Evolutionary conservation across 1,140 invertebrate species (phyloP), one percentile per base, ranked within the genome.

Genomic region (Formica exsecta): DNA sequence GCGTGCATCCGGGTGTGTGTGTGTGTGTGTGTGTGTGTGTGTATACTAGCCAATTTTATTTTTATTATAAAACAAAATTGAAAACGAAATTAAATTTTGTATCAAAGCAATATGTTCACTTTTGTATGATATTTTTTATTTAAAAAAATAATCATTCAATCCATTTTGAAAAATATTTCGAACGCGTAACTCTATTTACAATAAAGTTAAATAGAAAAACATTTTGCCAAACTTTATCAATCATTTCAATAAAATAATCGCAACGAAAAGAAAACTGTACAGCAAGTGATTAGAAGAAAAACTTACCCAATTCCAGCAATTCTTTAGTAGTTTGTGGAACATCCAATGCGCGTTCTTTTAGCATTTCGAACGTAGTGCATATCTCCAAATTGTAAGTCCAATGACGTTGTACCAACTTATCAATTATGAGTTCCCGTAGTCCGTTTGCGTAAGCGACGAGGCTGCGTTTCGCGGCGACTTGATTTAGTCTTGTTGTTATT

Each of bases 311-410:
- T 62, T 97, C 97, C n/a, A 98, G 94, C 41, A 98, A 95, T 92
- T 98, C 96, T 88, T 96, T 96, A 0, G 97, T 97, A 38, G 96
- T 97, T 86, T 95, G 94, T 2, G 97, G 97, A 25, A 93, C 86
- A 13, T 92, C 85, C 0, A 88, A 74, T 9, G 93, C 91, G 16
- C 89, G 88, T 0, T 89, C 73, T 66, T 92, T 93, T 29, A 95
- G 71, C 9, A 41, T 64, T 59, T 91, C 96, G 90, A 97, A 97
- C 77, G 94, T 95, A 3, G 93, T 88, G 89, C 97, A 97, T 81
- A 97, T 97, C 51, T 96, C 95, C 13, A 96, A 92, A 93, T 97
- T 97, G 66, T 96, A 96, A 73, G 94, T 93, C 41, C 94, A 94
- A 87, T 96, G 96, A 36, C 94, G 93, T 4, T 91, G 74, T 0